These are phyloP conservation scores for Dryas iulia DNA, from an alignment of 1,140 invertebrate genomes.

Conservation along the genomic window DNA sequence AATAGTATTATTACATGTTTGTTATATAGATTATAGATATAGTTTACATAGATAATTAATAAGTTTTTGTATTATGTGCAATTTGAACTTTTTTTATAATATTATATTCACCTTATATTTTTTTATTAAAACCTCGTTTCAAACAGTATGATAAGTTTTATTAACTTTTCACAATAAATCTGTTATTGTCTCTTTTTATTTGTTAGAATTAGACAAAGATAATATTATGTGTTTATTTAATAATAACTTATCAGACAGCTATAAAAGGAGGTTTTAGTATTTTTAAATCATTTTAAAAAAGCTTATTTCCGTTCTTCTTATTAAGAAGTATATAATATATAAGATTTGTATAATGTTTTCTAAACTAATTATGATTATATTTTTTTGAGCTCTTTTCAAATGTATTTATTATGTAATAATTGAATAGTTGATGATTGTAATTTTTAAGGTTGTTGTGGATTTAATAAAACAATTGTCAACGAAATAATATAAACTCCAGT, in stretches of 20 bases:
- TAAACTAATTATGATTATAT: constrained; percentile 10
- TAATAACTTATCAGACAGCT: not conserved
- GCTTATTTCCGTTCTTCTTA: not conserved
- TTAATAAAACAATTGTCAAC: not conserved
- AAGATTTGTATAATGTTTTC: not conserved
- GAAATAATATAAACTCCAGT: not conserved
- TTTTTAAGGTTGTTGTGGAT: not conserved
- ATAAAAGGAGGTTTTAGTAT: not conserved
- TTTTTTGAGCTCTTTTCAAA: constrained; percentile 20
- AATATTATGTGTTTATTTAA: not conserved
- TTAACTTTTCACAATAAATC: not conserved
- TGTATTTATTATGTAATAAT: constrained; percentile 30
- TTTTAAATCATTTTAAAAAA: not conserved
- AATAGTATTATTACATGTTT: constrained; percentile 34
- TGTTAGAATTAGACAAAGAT: not conserved
- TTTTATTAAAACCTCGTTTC: not conserved
- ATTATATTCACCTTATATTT: not conserved
- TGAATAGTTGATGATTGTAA: constrained; percentile 1
- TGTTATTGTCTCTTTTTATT: not conserved
- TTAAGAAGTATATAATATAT: not conserved
- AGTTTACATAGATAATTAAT: constrained; percentile 28
- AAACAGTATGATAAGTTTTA: not conserved
- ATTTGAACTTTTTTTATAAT: constrained; percentile 7
- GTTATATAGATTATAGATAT: constrained; percentile 37
- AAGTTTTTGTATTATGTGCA: constrained; percentile 29